Evolutionary conservation across 2,113 vertebrate species (phyloP).

Genomic region (Progne subis): DNA sequence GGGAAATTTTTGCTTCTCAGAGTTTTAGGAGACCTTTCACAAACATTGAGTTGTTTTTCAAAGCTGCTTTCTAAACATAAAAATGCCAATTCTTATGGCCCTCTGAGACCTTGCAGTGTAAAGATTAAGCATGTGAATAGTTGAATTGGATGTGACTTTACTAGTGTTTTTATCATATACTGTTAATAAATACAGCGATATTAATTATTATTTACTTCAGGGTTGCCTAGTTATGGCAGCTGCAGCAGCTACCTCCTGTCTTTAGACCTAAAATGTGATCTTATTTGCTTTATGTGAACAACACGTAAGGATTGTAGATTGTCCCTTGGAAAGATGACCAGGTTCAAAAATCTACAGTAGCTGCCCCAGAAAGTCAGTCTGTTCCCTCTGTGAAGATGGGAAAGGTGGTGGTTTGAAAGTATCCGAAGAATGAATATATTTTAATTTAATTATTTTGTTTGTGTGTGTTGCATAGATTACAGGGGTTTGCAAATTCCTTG

Average conservation of each 20-base stretch:
- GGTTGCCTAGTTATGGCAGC: neutral
- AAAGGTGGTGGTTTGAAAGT: neutral
- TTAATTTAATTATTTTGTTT: neutral
- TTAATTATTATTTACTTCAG: neutral
- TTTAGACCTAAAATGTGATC: neutral
- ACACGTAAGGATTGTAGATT: neutral
- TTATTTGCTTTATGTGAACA: neutral
- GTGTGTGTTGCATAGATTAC: slow-evolving; percentile 77
- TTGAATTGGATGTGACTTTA: neutral
- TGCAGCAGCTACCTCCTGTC: neutral
- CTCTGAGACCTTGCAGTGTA: neutral
- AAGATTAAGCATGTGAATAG: neutral
- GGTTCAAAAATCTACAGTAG: neutral
- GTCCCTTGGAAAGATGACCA: neutral
- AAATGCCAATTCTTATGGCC: neutral
- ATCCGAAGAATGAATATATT: neutral
- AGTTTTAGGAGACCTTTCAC: neutral
- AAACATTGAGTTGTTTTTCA: neutral
- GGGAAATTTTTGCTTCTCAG: neutral
- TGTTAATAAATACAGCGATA: neutral
- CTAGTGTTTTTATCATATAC: neutral
- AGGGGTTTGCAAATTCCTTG: slow-evolving; percentile 83
- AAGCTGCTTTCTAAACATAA: neutral
- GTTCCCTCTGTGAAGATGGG: neutral
- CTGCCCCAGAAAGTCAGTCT: neutral